Evolutionary conservation across 1,140 invertebrate species (phyloP), one percentile per base, ranked within the genome.

Genomic region (Bombus soroeensis): DNA sequence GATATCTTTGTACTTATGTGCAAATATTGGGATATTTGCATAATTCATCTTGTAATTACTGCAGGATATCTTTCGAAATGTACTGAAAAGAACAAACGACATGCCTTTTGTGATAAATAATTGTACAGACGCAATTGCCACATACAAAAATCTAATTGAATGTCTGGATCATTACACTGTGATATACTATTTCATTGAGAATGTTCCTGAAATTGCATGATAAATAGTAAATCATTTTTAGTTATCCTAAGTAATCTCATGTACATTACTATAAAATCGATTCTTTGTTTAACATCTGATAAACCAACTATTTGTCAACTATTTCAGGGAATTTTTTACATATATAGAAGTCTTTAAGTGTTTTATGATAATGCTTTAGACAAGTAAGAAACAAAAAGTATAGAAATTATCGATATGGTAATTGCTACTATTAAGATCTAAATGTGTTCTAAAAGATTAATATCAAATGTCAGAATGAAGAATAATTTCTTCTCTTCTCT

Each of bases 81-180:
- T 79, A 73, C 73, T 78, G 81, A 73, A 62, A 76, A 28, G 37
- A 76, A 76, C 76, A 57, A 87, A 86, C 15, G 64, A 85, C 78
- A 66, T 73, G 84, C 75, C 64, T 81, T 84, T 90, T 90, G 90
- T 91, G 89, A 91, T 91, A 91, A 85, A 83, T 81, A 72, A 91
- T 85, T 91, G 86, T 90, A 88, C 86, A 90, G 83, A 83, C 83
- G 57, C 89, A 80, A 88, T 91, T 91, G 84, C 79, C 70, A 80
- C 70, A 43, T 83, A 83, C 74, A 87, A 86, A 84, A 81, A 86
- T 82, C 85, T 80, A 86, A 87, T 87, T 66, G 84, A 91, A 77
- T 87, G 82, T 90, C 84, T 91, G 84, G 41, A 90, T 91, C 70
- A 68, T 91, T 91, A 86, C 71, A 91, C 90, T 91, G 90, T 91